These are phyloP conservation scores for Rotaria macrura DNA, from an alignment of 2,888 invertebrate species.

Conservation along the genomic window DNA sequence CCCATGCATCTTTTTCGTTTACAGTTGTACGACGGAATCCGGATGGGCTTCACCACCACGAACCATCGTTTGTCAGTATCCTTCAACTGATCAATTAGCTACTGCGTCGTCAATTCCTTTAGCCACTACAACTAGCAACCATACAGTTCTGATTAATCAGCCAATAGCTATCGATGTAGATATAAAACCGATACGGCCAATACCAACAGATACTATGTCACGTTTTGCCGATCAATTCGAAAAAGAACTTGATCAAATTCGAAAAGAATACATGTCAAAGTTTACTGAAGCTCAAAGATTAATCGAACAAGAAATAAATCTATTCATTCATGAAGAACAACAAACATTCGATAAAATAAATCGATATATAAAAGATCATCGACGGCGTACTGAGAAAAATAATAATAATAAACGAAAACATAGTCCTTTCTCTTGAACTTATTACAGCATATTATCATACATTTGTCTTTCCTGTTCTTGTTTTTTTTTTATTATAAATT, in stretches of 20 bases:
- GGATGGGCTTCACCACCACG: neutral
- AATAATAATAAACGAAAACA: neutral
- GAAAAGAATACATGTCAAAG: neutral
- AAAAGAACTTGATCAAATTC: neutral
- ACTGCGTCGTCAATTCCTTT: neutral
- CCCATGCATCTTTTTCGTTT: no score
- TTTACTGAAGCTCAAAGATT: neutral
- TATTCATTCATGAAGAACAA: neutral
- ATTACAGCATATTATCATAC: neutral
- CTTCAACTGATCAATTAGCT: neutral
- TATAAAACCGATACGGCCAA: neutral
- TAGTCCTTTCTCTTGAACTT: neutral
- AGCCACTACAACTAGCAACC: neutral
- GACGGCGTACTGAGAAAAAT: neutral
- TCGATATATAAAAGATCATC: neutral
- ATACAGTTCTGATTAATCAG: neutral
- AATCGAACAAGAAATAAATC: neutral
- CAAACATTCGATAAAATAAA: neutral
- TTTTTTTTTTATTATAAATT: neutral
- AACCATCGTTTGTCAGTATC: neutral
- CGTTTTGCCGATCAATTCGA: neutral
- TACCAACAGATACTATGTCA: neutral
- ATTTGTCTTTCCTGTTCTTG: no score
- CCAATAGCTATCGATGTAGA: neutral
- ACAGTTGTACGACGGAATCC: neutral